Evolutionary conservation across 2,113 vertebrate genomes (phyloP), one percentile per base, ranked within the genome.

Genomic region (Bubo bubo): DNA sequence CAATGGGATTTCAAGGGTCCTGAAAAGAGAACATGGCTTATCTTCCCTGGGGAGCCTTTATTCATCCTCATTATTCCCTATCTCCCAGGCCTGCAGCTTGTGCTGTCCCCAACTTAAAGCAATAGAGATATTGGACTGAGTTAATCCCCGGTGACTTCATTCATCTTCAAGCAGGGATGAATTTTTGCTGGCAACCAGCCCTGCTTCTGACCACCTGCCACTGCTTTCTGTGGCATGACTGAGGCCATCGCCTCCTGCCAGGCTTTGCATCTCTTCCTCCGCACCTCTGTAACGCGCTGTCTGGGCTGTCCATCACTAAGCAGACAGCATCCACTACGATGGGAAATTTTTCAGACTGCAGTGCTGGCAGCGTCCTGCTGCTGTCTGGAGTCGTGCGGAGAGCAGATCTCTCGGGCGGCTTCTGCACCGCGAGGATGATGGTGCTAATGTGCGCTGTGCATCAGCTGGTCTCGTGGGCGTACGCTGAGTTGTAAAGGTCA

Each of bases 391-490:
- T 35, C 11, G 3, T 8, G 63, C 1, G 3, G 66, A 8, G 76
- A 59, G 66, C 60, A 14, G 77, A 17, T 52, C 75, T 63, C 71
- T 32, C 34, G 0, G 37, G 56, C 43, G 47, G 84, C 79, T 41
- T 17, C 10, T n/a, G 66, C 35, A 4, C 58, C 0, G 4, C 0
- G 34, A 80, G 74, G 43, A 24, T 3, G 79, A 39, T 8, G 62
- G 19, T 68, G 76, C 53, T 56, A 5, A 26, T 0, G 43, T 3
- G 34, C 1, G 5, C 27, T 5, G 1, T 1, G n/a, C 67, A 35
- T 14, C 66, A 0, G 5, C 5, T 9, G 10, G 53, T 45, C 67
- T 45, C 3, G 0, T 12, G 50, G 67, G 67, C 41, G 27, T 6
- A 4, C 12, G 2, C 16, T 5, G 27, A 6, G 55, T 1, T 43